phyloP scores from a whole-genome alignment of 2,113 vertebrate genomes.

The Paramisgurnus dabryanus region DNA sequence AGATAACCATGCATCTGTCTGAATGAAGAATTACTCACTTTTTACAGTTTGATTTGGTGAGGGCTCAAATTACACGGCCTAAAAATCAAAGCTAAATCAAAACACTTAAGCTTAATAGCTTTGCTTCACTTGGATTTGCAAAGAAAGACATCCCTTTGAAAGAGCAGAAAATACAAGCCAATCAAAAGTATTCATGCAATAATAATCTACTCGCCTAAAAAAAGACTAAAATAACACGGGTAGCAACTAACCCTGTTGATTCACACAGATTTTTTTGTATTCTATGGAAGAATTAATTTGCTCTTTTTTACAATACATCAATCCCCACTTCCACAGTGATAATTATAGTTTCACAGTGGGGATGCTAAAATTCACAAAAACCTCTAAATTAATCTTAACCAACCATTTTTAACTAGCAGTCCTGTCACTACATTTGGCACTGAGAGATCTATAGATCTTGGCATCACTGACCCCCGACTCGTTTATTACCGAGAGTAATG shows the following conservation, averaged over 20 bases:
- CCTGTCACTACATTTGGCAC: background rate
- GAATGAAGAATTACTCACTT: constrained; percentile 9
- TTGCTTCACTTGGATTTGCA: constrained; percentile 5
- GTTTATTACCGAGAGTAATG: constrained; percentile 47
- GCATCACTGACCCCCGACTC: constrained; percentile 28
- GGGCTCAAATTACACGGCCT: constrained; percentile 17
- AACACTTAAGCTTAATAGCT: constrained; percentile 11
- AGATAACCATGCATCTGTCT: constrained; percentile 31
- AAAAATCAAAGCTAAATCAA: constrained; percentile 32
- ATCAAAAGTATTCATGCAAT: constrained; percentile 34
- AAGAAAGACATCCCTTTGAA: background rate
- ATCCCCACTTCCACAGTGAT: constrained; percentile 21
- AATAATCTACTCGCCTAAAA: constrained; percentile 14
- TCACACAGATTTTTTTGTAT: background rate
- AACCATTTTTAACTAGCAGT: constrained; percentile 9
- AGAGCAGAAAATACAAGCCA: constrained; percentile 21
- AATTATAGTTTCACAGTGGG: constrained; percentile 2
- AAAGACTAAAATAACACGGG: constrained; percentile 28
- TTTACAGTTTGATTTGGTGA: constrained; percentile 10
- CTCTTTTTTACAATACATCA: background rate
- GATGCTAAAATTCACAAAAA: background rate
- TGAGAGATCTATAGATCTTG: background rate
- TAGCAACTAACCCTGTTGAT: background rate
- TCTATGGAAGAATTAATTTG: constrained; percentile 39
- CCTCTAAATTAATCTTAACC: background rate